Conservation (phyloP, 2,113 vertebrate species). For the Brachyistius frenatus region DNA sequence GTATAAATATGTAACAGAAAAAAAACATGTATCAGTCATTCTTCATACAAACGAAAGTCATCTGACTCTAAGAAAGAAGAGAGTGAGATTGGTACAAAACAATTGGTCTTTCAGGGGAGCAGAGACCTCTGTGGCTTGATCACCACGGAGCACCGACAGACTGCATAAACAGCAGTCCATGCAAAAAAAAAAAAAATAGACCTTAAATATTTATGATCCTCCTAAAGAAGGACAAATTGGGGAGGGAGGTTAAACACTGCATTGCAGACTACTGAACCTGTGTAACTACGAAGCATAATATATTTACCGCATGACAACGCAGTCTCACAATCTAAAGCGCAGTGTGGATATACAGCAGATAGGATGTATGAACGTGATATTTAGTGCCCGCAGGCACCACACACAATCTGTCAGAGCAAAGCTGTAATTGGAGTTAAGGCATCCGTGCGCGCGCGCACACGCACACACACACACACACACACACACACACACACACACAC, state of each 20-base stretch:
- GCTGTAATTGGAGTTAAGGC: constrained; percentile 32
- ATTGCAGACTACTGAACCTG: constrained; percentile 32
- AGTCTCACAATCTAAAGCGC: constrained; percentile 14
- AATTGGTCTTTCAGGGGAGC: neutral
- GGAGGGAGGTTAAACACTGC: constrained; percentile 16
- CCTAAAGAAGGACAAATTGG: constrained; percentile 40
- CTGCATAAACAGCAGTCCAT: constrained; percentile 51
- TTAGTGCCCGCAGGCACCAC: constrained; percentile 18
- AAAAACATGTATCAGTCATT: neutral
- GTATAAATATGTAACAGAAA: no score
- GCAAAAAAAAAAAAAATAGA: constrained; percentile 23
- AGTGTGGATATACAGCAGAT: neutral
- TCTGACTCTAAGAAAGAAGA: neutral
- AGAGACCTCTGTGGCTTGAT: constrained; percentile 12
- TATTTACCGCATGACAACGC: constrained; percentile 10
- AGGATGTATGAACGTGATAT: neutral
- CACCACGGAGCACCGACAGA: constrained; percentile 20
- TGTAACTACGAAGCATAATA: constrained; percentile 10
- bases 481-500: constrained; percentile 3
- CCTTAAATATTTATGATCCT: constrained; percentile 64
- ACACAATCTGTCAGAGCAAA: constrained; percentile 18
- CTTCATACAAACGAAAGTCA: neutral
- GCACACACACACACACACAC: constrained; percentile 13
- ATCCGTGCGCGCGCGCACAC: neutral
- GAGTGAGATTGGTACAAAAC: neutral